These are phyloP conservation scores for Hassar affinis DNA, from an alignment of 2,113 vertebrate species.

Conservation along the genomic window DNA sequence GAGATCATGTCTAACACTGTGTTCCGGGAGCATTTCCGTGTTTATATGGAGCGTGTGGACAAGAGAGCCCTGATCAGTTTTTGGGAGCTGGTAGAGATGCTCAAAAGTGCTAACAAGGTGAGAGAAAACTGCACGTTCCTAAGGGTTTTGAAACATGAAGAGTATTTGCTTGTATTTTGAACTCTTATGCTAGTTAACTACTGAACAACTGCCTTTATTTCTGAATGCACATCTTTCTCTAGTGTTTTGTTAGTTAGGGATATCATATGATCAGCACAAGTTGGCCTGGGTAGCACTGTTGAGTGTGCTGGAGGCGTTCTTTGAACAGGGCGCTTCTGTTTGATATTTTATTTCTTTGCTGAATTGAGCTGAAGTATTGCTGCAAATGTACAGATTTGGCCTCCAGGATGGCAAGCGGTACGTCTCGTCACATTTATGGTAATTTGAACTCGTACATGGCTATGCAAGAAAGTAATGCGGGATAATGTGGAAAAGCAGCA, in stretches of 20 bases:
- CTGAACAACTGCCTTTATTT: background rate
- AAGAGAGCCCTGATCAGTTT: slow-evolving; percentile 86
- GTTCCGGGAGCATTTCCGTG: slow-evolving; percentile 86
- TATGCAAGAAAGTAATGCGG: slow-evolving; percentile 3
- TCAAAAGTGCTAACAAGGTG: slow-evolving; percentile 95
- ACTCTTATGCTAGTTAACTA: background rate
- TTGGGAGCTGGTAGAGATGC: slow-evolving; percentile 92
- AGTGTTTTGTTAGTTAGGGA: background rate
- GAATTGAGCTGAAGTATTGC: background rate
- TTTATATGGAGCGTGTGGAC: slow-evolving; percentile 93
- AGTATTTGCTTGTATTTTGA: background rate
- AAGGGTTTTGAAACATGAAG: background rate
- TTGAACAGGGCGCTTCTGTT: slow-evolving; percentile 18
- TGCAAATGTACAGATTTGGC: background rate
- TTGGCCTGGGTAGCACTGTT: slow-evolving; percentile 1
- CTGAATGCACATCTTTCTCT: background rate
- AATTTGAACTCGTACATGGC: background rate
- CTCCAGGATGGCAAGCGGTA: background rate
- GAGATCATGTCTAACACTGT: slow-evolving; percentile 86
- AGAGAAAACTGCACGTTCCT: background rate
- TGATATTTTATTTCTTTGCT: background rate
- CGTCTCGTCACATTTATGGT: background rate
- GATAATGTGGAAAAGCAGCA: background rate
- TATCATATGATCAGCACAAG: slow-evolving; percentile 32
- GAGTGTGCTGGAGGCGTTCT: background rate